Evolutionary conservation across 2,888 invertebrate species (phyloP).

Genomic region (Alloplasta piceator): DNA sequence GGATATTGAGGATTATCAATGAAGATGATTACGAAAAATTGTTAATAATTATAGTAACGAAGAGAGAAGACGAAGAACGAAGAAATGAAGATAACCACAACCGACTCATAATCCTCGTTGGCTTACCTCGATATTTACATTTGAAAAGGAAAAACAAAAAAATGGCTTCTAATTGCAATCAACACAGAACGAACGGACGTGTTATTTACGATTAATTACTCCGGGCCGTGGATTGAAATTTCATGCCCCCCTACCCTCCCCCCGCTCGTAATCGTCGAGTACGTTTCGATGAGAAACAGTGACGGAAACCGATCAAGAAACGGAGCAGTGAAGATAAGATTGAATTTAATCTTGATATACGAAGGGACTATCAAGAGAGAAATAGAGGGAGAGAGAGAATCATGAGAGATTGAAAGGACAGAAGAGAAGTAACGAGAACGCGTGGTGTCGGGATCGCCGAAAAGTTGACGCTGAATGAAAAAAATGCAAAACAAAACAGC

Average conservation of each 20-base stretch:
- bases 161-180: slow-evolving; percentile 61
- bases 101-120: slow-evolving; percentile 66
- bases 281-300: not conserved
- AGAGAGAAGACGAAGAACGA: slow-evolving; percentile 67
- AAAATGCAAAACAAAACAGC: not conserved
- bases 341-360: slow-evolving; percentile 17
- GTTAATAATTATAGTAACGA: slow-evolving; percentile 60
- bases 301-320: not conserved
- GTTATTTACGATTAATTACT: not conserved
- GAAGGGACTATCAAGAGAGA: not conserved
- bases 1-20: slow-evolving; percentile 69
- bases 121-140: slow-evolving; percentile 54
- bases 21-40: slow-evolving; percentile 64
- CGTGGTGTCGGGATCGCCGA: slow-evolving; percentile 35
- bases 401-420: slow-evolving; percentile 24
- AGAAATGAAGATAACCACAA: slow-evolving; percentile 74
- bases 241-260: not conserved
- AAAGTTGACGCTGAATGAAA: slow-evolving; percentile 5
- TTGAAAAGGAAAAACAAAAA: slow-evolving; percentile 13
- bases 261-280: slow-evolving; percentile 24
- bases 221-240: not conserved
- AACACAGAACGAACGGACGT: slow-evolving; percentile 13
- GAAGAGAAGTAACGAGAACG: not conserved
- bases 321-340: not conserved
- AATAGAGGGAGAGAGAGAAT: slow-evolving; percentile 3